phyloP scores from a whole-genome alignment of 2,113 vertebrate species.

The Helogale parvula region DNA sequence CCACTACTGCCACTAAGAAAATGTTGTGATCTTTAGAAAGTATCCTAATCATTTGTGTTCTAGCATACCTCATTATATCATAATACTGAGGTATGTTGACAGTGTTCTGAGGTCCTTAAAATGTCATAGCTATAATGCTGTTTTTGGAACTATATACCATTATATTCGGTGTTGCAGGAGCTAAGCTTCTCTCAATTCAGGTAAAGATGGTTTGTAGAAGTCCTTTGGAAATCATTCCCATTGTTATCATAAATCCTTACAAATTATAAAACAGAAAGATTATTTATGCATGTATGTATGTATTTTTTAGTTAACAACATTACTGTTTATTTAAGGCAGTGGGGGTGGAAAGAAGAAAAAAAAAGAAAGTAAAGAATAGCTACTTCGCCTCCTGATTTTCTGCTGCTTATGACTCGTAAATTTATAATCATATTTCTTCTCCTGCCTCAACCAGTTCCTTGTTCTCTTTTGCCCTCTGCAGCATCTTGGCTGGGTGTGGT shows the following conservation, averaged over 20 bases:
- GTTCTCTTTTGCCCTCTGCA: neutral
- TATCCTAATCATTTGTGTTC: neutral
- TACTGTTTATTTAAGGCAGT: neutral
- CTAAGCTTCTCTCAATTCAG: neutral
- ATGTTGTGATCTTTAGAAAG: conserved; percentile 41
- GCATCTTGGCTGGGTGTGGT: neutral
- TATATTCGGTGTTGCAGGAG: neutral
- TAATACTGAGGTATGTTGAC: neutral
- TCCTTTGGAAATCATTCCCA: neutral
- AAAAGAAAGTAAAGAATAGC: neutral
- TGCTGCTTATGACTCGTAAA: neutral
- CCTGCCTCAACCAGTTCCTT: neutral
- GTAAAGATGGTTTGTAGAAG: neutral
- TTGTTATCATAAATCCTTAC: neutral
- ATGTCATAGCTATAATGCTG: neutral
- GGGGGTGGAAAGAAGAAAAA: neutral
- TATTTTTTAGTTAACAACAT: neutral
- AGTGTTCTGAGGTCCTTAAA: conserved; percentile 16
- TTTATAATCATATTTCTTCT: neutral
- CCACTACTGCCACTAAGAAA: neutral
- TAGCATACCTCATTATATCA: neutral
- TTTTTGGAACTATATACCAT: conserved; percentile 11
- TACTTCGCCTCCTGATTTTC: neutral
- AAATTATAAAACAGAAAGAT: neutral
- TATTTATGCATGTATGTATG: neutral